These are phyloP conservation scores for Oncorhynchus kisutch DNA, from an alignment of 2,113 vertebrate species.

Conservation along the genomic window DNA sequence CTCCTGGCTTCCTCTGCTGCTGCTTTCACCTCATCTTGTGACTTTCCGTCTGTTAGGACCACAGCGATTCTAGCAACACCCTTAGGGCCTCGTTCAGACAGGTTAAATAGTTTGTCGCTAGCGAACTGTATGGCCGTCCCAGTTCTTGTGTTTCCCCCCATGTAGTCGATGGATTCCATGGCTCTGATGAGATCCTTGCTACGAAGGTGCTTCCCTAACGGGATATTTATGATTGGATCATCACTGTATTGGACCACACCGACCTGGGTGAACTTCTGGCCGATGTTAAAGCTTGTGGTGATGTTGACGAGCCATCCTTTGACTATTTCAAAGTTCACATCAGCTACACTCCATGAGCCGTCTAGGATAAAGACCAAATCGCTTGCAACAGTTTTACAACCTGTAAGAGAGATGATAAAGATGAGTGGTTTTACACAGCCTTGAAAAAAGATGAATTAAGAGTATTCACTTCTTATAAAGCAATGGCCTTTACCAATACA, in stretches of 20 bases:
- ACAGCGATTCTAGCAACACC: constrained; percentile 90
- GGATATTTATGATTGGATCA: constrained; percentile 88
- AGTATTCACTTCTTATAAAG: background rate
- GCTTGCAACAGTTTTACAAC: constrained; percentile 91
- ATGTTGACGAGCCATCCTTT: constrained; percentile 96
- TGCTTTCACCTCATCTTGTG: constrained; percentile 91
- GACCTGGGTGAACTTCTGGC: constrained; percentile 92
- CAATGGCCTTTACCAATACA: background rate
- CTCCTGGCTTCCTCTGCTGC: constrained; percentile 88
- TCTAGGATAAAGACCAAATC: constrained; percentile 97
- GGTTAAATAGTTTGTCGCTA: constrained; percentile 87
- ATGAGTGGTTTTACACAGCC: constrained; percentile 3
- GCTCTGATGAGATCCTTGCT: constrained; percentile 79
- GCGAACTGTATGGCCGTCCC: constrained; percentile 93
- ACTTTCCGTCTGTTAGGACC: constrained; percentile 94
- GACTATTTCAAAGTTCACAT: constrained; percentile 95
- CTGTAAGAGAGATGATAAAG: constrained; percentile 57
- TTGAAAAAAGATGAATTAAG: background rate
- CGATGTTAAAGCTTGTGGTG: constrained; percentile 91
- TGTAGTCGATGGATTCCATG: constrained; percentile 87
- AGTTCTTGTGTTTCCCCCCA: constrained; percentile 93
- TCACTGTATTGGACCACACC: constrained; percentile 97
- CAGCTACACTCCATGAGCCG: constrained; percentile 94
- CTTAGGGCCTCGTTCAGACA: constrained; percentile 82
- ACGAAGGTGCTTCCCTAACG: constrained; percentile 81